phyloP scores from a whole-genome alignment of 2,888 invertebrate genomes.

The Stramonita haemastoma region DNA sequence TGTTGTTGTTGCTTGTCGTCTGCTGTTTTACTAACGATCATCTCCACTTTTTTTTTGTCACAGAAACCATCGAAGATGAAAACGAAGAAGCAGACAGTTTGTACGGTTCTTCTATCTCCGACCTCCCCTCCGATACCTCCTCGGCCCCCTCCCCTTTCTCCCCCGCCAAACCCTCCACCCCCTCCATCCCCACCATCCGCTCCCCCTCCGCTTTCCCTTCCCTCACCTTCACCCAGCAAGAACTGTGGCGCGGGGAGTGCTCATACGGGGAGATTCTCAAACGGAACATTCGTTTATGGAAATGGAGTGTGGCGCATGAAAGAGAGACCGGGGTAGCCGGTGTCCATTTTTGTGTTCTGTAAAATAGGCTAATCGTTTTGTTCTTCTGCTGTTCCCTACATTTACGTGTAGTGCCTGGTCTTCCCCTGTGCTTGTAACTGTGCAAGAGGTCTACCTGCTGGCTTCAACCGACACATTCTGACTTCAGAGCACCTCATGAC shows the following conservation, averaged over 20 bases:
- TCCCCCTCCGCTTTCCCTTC: constrained; percentile 35
- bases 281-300: constrained; percentile 60
- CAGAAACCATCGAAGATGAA: constrained; percentile 9
- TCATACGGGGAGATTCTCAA: constrained; percentile 56
- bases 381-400: no score
- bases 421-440: no score
- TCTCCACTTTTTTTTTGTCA: not conserved
- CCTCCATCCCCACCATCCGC: constrained; percentile 3
- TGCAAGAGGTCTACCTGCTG: no score
- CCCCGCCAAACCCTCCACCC: not conserved
- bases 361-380: not conserved
- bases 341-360: constrained; percentile 19
- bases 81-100: constrained; percentile 32
- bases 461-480: no score
- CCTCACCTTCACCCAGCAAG: constrained; percentile 38
- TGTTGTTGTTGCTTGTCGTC: not conserved
- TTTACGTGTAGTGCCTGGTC: no score
- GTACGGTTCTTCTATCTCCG: constrained; percentile 28
- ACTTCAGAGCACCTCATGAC: no score
- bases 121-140: constrained; percentile 14
- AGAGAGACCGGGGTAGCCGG: not conserved
- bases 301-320: constrained; percentile 45
- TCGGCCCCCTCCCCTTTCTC: not conserved
- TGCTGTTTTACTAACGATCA: not conserved
- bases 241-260: constrained; percentile 47